Conservation (phyloP, 2,113 vertebrate genomes). For the Rafetus swinhoei region DNA sequence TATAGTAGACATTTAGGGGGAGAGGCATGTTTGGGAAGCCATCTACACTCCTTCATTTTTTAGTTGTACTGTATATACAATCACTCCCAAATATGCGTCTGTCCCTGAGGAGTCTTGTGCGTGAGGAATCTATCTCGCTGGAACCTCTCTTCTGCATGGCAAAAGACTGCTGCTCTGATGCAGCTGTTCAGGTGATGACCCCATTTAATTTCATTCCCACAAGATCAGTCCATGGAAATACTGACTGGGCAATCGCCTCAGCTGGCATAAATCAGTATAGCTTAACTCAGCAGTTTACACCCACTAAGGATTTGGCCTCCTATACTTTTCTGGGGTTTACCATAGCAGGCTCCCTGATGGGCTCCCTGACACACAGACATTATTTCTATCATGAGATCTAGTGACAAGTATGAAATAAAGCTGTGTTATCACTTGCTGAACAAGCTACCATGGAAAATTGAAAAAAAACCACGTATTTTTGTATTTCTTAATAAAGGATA, state of each 20-base stretch:
- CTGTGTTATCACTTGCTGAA: constrained; percentile 27
- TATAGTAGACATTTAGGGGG: background rate
- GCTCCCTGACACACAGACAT: no score
- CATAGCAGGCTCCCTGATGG: background rate
- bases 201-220: background rate
- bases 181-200: background rate
- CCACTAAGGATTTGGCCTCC: background rate
- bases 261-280: background rate
- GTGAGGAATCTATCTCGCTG: background rate
- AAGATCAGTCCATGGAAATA: background rate
- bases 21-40: background rate
- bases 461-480: background rate
- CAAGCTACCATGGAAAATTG: constrained; percentile 38
- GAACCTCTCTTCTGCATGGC: background rate
- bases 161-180: background rate
- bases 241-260: background rate
- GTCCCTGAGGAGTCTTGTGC: background rate
- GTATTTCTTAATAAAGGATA: constrained; percentile 25
- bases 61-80: background rate
- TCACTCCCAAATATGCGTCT: background rate
- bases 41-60: background rate
- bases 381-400: background rate
- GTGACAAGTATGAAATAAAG: constrained; percentile 34
- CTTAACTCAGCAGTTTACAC: background rate
- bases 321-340: background rate